These are phyloP conservation scores for Lindbergichthys nudifrons DNA, from an alignment of 2,797 vertebrate species.

Conservation along the genomic window DNA sequence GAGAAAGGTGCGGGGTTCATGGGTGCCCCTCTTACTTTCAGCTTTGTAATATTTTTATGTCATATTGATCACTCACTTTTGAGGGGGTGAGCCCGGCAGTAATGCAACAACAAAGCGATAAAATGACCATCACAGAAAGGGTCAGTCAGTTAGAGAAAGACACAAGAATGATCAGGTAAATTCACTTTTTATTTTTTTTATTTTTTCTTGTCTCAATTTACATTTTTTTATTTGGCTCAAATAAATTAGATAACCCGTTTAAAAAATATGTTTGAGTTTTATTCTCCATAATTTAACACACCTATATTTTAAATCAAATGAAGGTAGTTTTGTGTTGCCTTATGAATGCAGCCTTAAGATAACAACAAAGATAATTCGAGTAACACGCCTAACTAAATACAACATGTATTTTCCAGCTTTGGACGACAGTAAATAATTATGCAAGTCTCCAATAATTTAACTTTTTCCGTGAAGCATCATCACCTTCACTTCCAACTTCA, in stretches of 20 bases:
- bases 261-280: neutral
- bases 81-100: conserved; percentile 66
- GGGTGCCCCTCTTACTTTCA: conserved; percentile 75
- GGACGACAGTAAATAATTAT: neutral
- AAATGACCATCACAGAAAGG: conserved; percentile 61
- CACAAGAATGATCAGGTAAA: conserved; percentile 10
- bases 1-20: conserved; percentile 77
- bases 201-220: neutral
- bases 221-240: neutral
- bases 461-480: neutral
- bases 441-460: neutral
- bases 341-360: neutral
- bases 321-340: neutral
- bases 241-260: neutral
- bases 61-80: conserved; percentile 79
- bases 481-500: conserved; percentile 37
- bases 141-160: conserved; percentile 31
- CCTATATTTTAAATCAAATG: neutral
- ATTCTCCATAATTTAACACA: neutral
- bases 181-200: neutral
- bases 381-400: neutral
- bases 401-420: neutral
- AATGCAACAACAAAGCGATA: conserved; percentile 76
- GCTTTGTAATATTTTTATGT: conserved; percentile 83
- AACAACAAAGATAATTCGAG: neutral